Percentiles rank a stretch among this genome's conserved stretches.
These are phyloP conservation scores for Lampris incognitus DNA, from an alignment of 2,113 vertebrate genomes.

Conservation along the genomic window DNA sequence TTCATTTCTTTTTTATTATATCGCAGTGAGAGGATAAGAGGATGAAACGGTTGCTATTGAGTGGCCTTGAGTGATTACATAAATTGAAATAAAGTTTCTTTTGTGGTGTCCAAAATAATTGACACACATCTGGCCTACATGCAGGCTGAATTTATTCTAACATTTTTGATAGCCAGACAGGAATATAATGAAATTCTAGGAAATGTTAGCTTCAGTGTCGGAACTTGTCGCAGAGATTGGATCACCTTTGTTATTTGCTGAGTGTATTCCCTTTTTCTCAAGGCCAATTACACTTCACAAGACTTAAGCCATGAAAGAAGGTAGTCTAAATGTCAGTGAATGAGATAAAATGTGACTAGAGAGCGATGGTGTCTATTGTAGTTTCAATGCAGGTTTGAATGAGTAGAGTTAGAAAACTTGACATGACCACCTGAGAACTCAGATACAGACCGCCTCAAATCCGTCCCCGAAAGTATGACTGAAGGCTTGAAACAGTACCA, in stretches of 20 bases:
- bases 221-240: background rate
- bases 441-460: background rate
- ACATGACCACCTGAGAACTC: background rate
- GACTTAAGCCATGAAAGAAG: constrained; percentile 11
- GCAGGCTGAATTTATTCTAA: too few species aligned
- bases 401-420: background rate
- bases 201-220: background rate
- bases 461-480: background rate
- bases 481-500: constrained; percentile 6
- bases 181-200: too few species aligned
- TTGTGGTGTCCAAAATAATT: too few species aligned
- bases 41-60: background rate
- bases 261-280: background rate
- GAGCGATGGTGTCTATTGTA: background rate
- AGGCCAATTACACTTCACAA: background rate
- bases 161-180: too few species aligned
- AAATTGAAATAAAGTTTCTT: background rate
- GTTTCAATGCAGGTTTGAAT: background rate
- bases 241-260: constrained; percentile 4
- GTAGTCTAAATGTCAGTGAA: constrained; percentile 2
- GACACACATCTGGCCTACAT: too few species aligned
- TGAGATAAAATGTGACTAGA: background rate
- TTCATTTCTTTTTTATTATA: constrained; percentile 14
- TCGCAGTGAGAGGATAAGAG: background rate
- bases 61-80: background rate